Percentiles rank a stretch among this genome's conserved stretches.
phyloP scores from a whole-genome alignment of 2,797 vertebrate genomes.

The Craterocephalus amniculus region DNA sequence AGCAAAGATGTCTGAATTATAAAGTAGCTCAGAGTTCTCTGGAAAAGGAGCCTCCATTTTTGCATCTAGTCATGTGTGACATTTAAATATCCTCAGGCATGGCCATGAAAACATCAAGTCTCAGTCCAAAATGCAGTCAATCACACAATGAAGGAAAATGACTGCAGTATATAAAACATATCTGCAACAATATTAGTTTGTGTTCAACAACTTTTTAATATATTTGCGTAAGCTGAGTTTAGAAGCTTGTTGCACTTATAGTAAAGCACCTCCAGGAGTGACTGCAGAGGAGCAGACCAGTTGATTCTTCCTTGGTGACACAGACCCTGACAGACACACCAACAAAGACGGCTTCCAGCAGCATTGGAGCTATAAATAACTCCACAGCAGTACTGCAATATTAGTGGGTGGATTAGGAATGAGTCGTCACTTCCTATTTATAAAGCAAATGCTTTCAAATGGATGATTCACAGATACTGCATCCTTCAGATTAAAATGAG shows the following conservation, averaged over 20 bases:
- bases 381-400: slow-evolving; percentile 56
- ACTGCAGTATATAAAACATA: slow-evolving; percentile 15
- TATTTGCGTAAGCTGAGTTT: slow-evolving; percentile 38
- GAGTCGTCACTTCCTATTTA: slow-evolving; percentile 65
- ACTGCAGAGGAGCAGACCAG: slow-evolving; percentile 47
- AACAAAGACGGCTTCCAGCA: slow-evolving; percentile 60
- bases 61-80: slow-evolving; percentile 33
- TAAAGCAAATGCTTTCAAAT: slow-evolving; percentile 58
- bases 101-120: slow-evolving; percentile 33
- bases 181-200: slow-evolving; percentile 7
- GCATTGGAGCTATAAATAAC: slow-evolving; percentile 73
- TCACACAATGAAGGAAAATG: background rate
- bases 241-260: background rate
- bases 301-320: slow-evolving; percentile 54
- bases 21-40: slow-evolving; percentile 40
- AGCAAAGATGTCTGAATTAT: slow-evolving; percentile 55
- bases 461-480: slow-evolving; percentile 40
- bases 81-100: slow-evolving; percentile 44
- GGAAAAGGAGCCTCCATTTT: slow-evolving; percentile 29
- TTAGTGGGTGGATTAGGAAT: slow-evolving; percentile 68
- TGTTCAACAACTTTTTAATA: slow-evolving; percentile 27
- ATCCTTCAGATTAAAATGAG: slow-evolving; percentile 23
- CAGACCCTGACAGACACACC: slow-evolving; percentile 39
- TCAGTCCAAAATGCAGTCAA: slow-evolving; percentile 9
- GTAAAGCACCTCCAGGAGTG: slow-evolving; percentile 26